Base-by-base conservation (phyloP, 2,888 invertebrate species). In the Leptura quadrifasciata region DNA sequence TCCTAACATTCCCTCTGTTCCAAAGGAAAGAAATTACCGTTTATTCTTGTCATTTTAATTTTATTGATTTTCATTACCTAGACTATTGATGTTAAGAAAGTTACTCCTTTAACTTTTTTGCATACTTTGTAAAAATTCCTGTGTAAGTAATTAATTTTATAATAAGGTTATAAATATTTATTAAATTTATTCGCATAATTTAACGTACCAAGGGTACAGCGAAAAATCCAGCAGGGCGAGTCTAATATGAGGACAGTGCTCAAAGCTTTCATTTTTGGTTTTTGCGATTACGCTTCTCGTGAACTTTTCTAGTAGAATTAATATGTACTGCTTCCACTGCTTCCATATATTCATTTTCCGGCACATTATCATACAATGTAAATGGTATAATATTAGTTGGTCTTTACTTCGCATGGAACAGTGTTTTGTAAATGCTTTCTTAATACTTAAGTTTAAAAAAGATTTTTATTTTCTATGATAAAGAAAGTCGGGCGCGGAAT, bases 111-210 rank as follows among this genome's bases (percentile, higher is more conserved):
- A 52, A 55, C 71, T 71, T 57, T 57, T 47, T 61, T 47, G 71
- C 71, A 61, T 61, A 71, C 60, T 47, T 71, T 71, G 17, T 57
- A 6, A 24, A 55, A 35, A 64, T 57, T 39, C 35, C 39, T 63
- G n/a, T 64, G 57, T 27, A 52, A 18, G 63, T 72, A 72, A 72
- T 72, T 57, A 72, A 72, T 64, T 71, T 17, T 47, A 27, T 64
- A 64, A 72, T 64, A 21, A 64, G 64, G 72, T 55, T 64, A 72
- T 72, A 64, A 63, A 64, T 72, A 72, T 72, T 72, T 64, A 72
- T 72, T 35, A 64, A 64, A 64, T 63, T 71, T 63, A 55, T 57
- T 72, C 72, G 31, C 64, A 60, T 64, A 63, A 64, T 72, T 72
- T 72, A 57, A 35, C 39, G n/a, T 72, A 54, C 61, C 35, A 63